A percentile compares a stretch with the other conserved stretches of the same genome.
phyloP scores from a whole-genome alignment of 2,113 vertebrate genomes.

The Rynchops niger region DNA sequence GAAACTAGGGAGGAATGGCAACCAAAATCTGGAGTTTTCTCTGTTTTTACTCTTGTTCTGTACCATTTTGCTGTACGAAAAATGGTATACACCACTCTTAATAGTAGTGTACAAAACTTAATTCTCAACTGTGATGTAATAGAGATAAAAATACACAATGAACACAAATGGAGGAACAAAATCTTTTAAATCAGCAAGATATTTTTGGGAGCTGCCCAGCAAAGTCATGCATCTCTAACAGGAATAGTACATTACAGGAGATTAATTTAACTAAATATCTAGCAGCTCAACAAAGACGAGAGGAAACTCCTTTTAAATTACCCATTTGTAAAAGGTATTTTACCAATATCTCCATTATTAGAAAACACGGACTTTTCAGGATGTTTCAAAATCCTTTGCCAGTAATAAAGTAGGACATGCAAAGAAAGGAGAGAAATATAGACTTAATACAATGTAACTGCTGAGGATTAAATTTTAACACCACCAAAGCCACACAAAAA shows the following conservation, averaged over 20 bases:
- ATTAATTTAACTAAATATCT: neutral
- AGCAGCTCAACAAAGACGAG: neutral
- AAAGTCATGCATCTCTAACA: fast-evolving
- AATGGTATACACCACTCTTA: neutral
- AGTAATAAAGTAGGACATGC: neutral
- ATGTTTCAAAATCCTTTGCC: neutral
- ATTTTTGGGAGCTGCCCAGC: neutral
- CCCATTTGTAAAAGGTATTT: neutral
- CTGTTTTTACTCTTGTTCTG: neutral
- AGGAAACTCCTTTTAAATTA: neutral
- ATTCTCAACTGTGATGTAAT: neutral
- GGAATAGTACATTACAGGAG: neutral
- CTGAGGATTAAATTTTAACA: conserved; percentile 29
- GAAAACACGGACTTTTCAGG: neutral
- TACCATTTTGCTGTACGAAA: neutral
- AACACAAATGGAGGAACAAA: neutral
- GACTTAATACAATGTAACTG: neutral
- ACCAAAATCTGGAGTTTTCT: neutral
- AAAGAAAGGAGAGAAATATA: neutral
- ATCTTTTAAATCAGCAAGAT: neutral
- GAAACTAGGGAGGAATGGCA: neutral
- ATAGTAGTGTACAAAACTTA: fast-evolving
- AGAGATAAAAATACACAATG: fast-evolving
- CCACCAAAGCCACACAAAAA: conserved; percentile 26
- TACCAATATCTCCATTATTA: neutral